A percentile compares a stretch with the other conserved stretches of the same genome.
Conservation (phyloP, 2,888 invertebrate genomes). For the Parascotia fuliginaria region DNA sequence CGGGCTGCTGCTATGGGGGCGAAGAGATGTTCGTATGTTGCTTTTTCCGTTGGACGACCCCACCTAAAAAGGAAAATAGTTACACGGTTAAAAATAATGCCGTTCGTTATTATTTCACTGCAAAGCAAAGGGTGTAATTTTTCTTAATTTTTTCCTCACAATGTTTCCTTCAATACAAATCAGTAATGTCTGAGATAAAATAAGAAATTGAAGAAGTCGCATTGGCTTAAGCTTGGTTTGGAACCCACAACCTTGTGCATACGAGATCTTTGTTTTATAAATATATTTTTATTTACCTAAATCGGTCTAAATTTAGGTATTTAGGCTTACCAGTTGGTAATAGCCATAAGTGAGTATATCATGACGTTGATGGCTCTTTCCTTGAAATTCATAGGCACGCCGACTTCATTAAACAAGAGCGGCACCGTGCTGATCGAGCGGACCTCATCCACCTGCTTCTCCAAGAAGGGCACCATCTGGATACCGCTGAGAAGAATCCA, state of each 20-base stretch:
- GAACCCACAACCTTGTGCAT: no score
- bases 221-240: no score
- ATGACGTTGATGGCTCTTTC: conserved; percentile 50
- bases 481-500: conserved; percentile 64
- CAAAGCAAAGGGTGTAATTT: no score
- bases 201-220: no score
- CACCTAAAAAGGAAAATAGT: conserved; percentile 35
- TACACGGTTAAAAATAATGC: no score
- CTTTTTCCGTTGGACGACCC: conserved; percentile 15
- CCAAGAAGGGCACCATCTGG: conserved; percentile 50
- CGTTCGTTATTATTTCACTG: no score
- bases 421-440: conserved; percentile 55
- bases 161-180: no score
- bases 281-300: no score
- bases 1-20: conserved; percentile 50
- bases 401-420: conserved; percentile 43
- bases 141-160: no score
- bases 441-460: conserved; percentile 58
- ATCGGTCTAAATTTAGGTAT: no score
- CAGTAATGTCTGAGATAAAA: no score
- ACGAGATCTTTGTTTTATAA: no score
- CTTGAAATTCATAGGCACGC: conserved; percentile 57
- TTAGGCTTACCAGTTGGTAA: conserved; percentile 52
- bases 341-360: conserved; percentile 29
- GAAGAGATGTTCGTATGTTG: conserved; percentile 48